These are phyloP conservation scores for Drosophila helvetica DNA, from an alignment of 2,888 invertebrate species.

Conservation along the genomic window DNA sequence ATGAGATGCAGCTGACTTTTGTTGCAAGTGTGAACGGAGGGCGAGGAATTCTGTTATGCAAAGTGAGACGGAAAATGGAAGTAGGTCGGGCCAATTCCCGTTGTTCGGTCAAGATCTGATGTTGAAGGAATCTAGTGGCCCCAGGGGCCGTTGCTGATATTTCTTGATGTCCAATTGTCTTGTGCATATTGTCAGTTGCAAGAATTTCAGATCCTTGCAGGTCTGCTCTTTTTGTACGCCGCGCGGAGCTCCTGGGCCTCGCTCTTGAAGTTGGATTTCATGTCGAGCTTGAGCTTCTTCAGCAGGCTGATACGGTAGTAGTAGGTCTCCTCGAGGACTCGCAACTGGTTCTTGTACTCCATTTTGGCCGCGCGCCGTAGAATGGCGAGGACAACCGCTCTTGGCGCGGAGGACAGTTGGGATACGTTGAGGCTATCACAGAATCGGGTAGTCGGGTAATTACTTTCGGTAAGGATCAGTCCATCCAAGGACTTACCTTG, in stretches of 20 bases:
- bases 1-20: slow-evolving; percentile 21
- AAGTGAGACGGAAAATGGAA: slow-evolving; percentile 21
- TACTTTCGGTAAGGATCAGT: neutral
- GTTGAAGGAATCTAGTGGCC: too few species aligned
- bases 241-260: slow-evolving; percentile 30
- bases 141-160: too few species aligned
- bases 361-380: slow-evolving; percentile 12
- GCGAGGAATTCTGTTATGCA: neutral
- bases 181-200: too few species aligned
- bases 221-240: slow-evolving; percentile 7
- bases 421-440: neutral
- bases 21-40: neutral
- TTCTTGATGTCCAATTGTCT: neutral
- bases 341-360: slow-evolving; percentile 17
- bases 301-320: slow-evolving; percentile 24
- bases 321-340: slow-evolving; percentile 18
- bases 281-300: slow-evolving; percentile 29
- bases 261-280: slow-evolving; percentile 16
- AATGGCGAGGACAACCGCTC: neutral
- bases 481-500: neutral
- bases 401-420: neutral
- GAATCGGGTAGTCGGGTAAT: neutral
- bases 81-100: neutral
- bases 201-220: neutral
- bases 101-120: neutral